A percentile compares a stretch with the other conserved stretches of the same genome.
phyloP scores from a whole-genome alignment of 2,113 vertebrate species.

The Spea bombifrons region DNA sequence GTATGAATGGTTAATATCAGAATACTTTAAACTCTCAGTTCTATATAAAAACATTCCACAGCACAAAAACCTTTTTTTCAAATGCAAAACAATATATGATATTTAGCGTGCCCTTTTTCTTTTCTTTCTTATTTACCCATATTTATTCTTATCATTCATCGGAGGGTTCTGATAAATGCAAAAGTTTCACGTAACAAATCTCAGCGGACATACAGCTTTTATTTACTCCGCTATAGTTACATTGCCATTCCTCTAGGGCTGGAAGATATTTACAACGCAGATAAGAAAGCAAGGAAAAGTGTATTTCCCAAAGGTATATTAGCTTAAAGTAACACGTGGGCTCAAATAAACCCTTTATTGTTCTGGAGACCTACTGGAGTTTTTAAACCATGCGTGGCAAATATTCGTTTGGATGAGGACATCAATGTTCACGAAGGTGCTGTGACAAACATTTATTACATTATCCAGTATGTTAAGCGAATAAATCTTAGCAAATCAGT shows the following conservation, averaged over 20 bases:
- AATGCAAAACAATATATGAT: background rate
- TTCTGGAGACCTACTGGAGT: background rate
- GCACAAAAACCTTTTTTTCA: too few relatives aligned
- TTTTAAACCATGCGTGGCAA: background rate
- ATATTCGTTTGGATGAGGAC: background rate
- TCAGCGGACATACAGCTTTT: background rate
- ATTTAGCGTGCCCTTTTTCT: background rate
- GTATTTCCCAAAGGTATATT: background rate
- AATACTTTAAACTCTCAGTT: too few relatives aligned
- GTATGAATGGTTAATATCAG: too few relatives aligned
- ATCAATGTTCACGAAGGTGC: too few relatives aligned
- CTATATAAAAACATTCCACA: too few relatives aligned
- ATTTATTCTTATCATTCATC: background rate
- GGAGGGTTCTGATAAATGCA: background rate
- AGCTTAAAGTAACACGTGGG: background rate
- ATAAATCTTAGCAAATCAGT: too few relatives aligned
- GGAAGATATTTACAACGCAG: background rate
- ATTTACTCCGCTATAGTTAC: background rate
- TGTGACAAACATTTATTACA: too few relatives aligned
- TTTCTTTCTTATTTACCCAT: background rate
- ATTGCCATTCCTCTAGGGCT: background rate
- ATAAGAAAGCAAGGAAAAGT: background rate
- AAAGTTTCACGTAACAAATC: background rate
- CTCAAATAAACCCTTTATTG: background rate
- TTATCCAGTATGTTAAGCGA: too few relatives aligned